Evolutionary conservation across 92 coral and sea anemone genomes (phyloP), one percentile per base, ranked within the genome.

Genomic region (Plumapathes pennacea): DNA sequence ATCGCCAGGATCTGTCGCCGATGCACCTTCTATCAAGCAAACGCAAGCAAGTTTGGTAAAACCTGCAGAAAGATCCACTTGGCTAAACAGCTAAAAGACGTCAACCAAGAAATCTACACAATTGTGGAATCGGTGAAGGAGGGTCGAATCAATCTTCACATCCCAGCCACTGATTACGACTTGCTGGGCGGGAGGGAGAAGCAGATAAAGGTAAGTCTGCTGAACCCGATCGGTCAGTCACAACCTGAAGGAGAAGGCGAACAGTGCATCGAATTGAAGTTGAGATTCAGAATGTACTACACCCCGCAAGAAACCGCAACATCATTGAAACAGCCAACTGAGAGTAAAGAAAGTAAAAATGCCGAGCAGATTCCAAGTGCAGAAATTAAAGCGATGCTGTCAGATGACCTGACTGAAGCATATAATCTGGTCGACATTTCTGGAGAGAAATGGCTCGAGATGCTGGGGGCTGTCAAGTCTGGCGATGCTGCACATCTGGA

Each of bases 1-100:
- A 52, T 92, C 11, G 15, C 83, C 5, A 57, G 64, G 26, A 58
- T 84, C 19, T 92, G 98, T 45, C 84, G 75, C 34, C 86, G 96
- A 12, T 76, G 83, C 32, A 92, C 92, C 1, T 84, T 83, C 38
- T 31, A 74, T 24, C 48, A 45, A 0, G 76, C 54, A 32, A 84
- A 88, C 32, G 60, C 83, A 33, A 36, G 64, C 13, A 78, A 72
- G 37, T 92, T 88, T 50, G 84, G 58, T 0, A 80, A 50, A 40
- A 85, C 65, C 32, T 80, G 82, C 29, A 81, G 49, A 29, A 87
- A 83, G 38, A 56, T 88, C 21, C 64, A 51, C 12, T 49, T 79
- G 49, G 92, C 96, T 8, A 66, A 57, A 25, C 15, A 38, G 13
- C 59, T 92, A 50, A 69, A 88, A 60, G 56, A 61, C 4, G 59